Base-by-base conservation (phyloP, 2,797 vertebrate species). In the Brachyalestes nurse region DNA sequence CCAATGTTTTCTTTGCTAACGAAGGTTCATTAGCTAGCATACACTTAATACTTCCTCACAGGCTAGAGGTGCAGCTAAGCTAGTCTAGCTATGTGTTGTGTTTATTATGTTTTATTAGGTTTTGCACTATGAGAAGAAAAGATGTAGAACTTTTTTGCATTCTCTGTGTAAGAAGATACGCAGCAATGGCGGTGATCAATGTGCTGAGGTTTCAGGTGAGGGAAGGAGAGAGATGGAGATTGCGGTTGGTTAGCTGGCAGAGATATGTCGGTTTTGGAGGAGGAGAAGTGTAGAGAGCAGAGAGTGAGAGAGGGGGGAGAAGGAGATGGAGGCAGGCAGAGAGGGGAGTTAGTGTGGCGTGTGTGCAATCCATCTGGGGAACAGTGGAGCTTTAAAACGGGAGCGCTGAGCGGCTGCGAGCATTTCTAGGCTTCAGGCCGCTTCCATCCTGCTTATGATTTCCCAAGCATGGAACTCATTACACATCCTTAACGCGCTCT, bases 381-480 rank as follows among this genome's bases (percentile, higher is more conserved):
- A 84, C 73, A 72, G 78, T 49, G 82, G 78, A 76, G 85, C 85
- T 87, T 88, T 88, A 86, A 87, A 86, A 87, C 73, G n/a, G 79
- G 64, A 78, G 81, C 80, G 74, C 82, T 83, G 76, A 85, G 81
- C 73, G 85, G 76, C 87, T 85, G 83, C 83, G 84, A 88, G 84
- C 75, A 60, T 81, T 86, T 81, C 81, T 82, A 82, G 82, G 84
- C 81, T 83, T 58, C 77, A 67, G 85, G 84, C 84, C 58, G 64
- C 80, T 79, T 87, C 86, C 85, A 89, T 90, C 89, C 88, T 87
- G 79, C 89, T 90, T 90, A 87, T 90, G 90, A 87, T 91, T 90
- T 91, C 89, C 90, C 84, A 87, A 88, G 84, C 91, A 92, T 90
- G 89, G 85, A 90, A 91, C 84, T 89, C 88, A 91, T 92, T 89